Conservation (phyloP, 2,888 invertebrate species). For the Ormia ochracea region DNA sequence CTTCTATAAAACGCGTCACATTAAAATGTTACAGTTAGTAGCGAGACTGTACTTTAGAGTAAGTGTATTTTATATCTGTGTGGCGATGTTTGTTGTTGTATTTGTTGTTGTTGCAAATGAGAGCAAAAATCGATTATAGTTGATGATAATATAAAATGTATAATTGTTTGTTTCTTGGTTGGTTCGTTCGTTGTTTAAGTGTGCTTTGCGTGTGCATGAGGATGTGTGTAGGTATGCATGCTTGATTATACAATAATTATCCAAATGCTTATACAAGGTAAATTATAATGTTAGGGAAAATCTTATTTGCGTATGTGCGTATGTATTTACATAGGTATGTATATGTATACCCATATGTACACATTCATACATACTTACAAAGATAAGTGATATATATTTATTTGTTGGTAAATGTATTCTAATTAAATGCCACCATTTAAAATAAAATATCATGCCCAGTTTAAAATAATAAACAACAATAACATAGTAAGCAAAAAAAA, state of each 20-base stretch:
- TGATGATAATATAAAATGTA: constrained; percentile 57
- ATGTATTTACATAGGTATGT: neutral
- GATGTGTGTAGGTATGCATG: neutral
- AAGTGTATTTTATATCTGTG: constrained; percentile 16
- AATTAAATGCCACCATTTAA: constrained; percentile 14
- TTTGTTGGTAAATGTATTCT: neutral
- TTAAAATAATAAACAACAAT: neutral
- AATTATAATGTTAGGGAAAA: no score
- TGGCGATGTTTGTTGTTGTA: constrained; percentile 10
- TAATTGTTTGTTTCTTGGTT: constrained; percentile 47
- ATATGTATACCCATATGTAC: neutral
- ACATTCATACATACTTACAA: no score
- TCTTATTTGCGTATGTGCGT: neutral
- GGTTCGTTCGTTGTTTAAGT: constrained; percentile 3
- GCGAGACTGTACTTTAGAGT: constrained; percentile 58
- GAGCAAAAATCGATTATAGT: constrained; percentile 56
- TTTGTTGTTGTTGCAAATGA: constrained; percentile 47
- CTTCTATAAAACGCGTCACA: constrained; percentile 50
- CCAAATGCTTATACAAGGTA: neutral
- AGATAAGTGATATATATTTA: no score
- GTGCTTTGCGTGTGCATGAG: neutral
- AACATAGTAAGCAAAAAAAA: neutral
- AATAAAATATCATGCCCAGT: constrained; percentile 20
- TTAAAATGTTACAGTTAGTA: constrained; percentile 58
- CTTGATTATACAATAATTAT: no score